phyloP scores from a whole-genome alignment of 2,888 invertebrate genomes.

The Cacoxenus indagator region DNA sequence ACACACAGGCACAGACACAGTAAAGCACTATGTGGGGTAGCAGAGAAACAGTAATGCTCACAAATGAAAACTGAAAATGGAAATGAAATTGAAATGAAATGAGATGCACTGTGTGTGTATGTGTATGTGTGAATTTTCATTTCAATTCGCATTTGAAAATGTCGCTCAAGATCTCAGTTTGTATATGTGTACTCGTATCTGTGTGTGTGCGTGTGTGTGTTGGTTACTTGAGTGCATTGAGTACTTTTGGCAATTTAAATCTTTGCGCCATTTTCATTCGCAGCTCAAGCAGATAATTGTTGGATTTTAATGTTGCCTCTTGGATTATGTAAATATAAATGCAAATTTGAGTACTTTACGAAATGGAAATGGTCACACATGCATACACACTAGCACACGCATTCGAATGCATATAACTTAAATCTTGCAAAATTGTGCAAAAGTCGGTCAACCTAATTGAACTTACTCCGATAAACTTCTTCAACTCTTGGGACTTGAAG shows the following conservation, averaged over 20 bases:
- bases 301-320: slow-evolving; percentile 23
- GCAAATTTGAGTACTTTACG: slow-evolving; percentile 4
- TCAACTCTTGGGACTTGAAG: too few relatives aligned
- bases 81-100: background rate
- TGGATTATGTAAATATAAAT: slow-evolving; percentile 34
- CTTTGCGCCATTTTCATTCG: slow-evolving; percentile 45
- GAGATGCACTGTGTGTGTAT: background rate
- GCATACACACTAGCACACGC: background rate
- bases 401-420: background rate
- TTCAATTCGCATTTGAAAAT: slow-evolving; percentile 14
- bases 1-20: background rate
- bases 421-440: too few relatives aligned
- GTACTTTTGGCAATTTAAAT: slow-evolving; percentile 41
- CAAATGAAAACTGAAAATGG: background rate
- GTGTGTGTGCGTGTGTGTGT: background rate
- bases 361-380: background rate
- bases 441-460: too few relatives aligned
- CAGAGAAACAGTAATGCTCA: background rate
- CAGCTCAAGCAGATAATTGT: slow-evolving; percentile 51
- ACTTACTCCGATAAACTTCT: too few relatives aligned
- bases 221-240: background rate
- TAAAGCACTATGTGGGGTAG: background rate
- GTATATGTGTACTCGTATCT: slow-evolving; percentile 30
- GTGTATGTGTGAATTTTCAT: background rate
- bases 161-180: background rate